Conservation (phyloP, 2,797 vertebrate species). For the Sebastes minor region DNA sequence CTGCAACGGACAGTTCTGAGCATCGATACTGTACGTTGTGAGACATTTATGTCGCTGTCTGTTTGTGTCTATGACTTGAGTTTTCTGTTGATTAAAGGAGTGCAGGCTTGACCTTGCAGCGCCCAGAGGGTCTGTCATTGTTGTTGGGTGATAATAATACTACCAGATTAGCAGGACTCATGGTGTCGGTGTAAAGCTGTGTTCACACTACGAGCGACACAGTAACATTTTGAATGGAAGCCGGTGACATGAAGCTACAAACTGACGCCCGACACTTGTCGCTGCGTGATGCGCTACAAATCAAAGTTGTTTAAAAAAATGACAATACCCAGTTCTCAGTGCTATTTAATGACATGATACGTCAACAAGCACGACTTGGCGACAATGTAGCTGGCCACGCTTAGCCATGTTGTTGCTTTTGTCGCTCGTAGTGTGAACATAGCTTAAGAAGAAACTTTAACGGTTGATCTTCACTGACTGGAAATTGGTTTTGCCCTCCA, state of each 20-base stretch:
- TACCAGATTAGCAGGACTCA: background rate
- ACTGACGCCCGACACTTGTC: background rate
- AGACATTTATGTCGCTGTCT: background rate
- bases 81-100: background rate
- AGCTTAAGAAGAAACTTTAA: too few relatives aligned
- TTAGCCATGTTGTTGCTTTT: too few relatives aligned
- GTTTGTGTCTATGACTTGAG: background rate
- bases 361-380: too few relatives aligned
- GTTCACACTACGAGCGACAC: background rate
- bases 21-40: background rate
- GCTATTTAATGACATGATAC: too few relatives aligned
- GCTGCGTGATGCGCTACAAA: too few relatives aligned
- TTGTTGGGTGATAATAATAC: background rate
- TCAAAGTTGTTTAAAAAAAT: background rate
- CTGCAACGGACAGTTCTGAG: constrained; percentile 25
- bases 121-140: fast-evolving
- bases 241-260: background rate
- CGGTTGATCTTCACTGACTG: background rate
- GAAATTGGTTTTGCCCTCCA: background rate
- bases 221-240: background rate
- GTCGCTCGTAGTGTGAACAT: too few relatives aligned
- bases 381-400: too few relatives aligned
- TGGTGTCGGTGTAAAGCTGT: fast-evolving
- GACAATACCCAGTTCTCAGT: too few relatives aligned
- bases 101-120: background rate